Evolutionary conservation across 2,797 vertebrate genomes (phyloP), one percentile per base, ranked within the genome.

Genomic region (Mionectes olivaceus): DNA sequence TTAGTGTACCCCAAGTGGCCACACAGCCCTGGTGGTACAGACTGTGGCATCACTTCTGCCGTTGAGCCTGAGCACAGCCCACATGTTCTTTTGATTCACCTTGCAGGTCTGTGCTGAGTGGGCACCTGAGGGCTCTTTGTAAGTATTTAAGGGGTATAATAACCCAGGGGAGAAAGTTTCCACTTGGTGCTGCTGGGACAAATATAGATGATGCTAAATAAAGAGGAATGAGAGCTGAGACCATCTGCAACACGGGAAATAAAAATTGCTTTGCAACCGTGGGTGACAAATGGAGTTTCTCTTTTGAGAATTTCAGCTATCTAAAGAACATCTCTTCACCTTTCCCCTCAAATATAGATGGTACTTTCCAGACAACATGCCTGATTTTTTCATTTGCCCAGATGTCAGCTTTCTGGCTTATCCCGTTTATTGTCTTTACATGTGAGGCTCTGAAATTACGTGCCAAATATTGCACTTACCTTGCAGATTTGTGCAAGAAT

Each of bases 171-270:
- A 87, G 55, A 78, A 90, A 55, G 44, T 63, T 87, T 77, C 74
- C 35, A 32, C 19, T 33, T 74, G 24, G 7, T 93, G 64, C 68
- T 87, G 33, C 75, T 77, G 64, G 49, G 50, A 83, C 71, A 94
- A 92, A 73, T 73, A 74, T 4, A 87, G 87, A 79, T 83, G 71
- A 70, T 84, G n/a, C 86, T 87, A 80, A 82, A 82, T 79, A 46
- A 80, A 80, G 59, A 90, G 22, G 56, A 93, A 53, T 60, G 47
- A 59, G 80, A 75, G 46, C 53, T 77, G 57, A 85, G 60, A 87
- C 85, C 13, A 39, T 80, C 71, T 80, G 56, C 75, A 80, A 17
- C 21, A 37, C 8, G 32, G 83, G 57, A 88, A 94, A 79, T 65
- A 57, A 86, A 87, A 92, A 68, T 37, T 78, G 46, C 35, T 82